Evolutionary conservation across 2,888 invertebrate genomes (phyloP).

Genomic region (Drosophila incognita): DNA sequence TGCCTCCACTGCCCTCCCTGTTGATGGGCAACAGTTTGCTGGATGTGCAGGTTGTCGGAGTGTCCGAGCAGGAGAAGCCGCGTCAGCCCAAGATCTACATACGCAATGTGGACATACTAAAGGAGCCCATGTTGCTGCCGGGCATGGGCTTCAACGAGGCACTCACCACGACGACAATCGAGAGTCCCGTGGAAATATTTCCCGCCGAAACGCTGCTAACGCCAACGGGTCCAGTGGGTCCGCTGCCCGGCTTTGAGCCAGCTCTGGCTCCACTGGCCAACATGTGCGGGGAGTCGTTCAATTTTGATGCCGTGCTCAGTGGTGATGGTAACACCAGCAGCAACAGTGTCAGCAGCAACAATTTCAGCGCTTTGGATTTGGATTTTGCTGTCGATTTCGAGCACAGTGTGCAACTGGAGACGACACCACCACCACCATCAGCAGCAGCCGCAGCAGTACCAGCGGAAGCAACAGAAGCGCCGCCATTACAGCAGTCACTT

Average conservation of each 20-base stretch:
- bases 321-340: conserved; percentile 32
- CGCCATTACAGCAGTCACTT: conserved; percentile 3
- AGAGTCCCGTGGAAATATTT: conserved; percentile 39
- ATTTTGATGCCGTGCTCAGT: conserved; percentile 61
- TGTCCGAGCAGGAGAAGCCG: conserved; percentile 63
- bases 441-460: conserved; percentile 31
- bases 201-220: conserved; percentile 54
- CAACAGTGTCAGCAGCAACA: conserved; percentile 28
- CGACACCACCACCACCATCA: conserved; percentile 52
- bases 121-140: conserved; percentile 82
- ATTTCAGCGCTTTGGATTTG: conserved; percentile 66
- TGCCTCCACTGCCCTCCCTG: conserved; percentile 20
- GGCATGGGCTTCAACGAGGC: conserved; percentile 53
- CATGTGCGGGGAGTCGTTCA: conserved; percentile 63
- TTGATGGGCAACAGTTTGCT: conserved; percentile 36
- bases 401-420: conserved; percentile 53
- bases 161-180: not conserved
- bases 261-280: conserved; percentile 51
- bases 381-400: conserved; percentile 69
- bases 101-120: conserved; percentile 84
- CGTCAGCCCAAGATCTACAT: conserved; percentile 84
- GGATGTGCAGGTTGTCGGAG: conserved; percentile 36
- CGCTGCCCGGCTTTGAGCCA: conserved; percentile 59
- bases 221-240: conserved; percentile 48
- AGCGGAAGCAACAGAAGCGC: not conserved